phyloP scores from a whole-genome alignment of 2,797 vertebrate genomes.

The Dipus sagitta region DNA sequence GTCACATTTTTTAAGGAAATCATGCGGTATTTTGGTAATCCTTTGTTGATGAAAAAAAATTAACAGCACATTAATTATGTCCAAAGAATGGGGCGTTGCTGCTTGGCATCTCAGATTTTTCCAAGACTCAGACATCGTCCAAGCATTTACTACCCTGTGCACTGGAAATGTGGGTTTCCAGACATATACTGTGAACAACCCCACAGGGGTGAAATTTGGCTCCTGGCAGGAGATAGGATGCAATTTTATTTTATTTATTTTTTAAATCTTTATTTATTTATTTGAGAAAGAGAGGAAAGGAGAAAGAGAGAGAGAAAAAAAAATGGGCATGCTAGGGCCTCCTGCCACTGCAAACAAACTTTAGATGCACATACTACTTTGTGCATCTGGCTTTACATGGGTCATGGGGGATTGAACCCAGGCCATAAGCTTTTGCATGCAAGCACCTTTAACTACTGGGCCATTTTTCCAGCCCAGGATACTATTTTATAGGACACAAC shows the following conservation, averaged over 20 bases:
- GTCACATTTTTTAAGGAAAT: constrained; percentile 76
- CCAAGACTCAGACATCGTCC: constrained; percentile 1
- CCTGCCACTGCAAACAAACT: no score
- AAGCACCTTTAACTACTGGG: no score
- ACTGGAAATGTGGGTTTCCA: constrained; percentile 15
- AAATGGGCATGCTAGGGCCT: no score
- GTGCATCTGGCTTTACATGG: no score
- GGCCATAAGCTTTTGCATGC: no score
- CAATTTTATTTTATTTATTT: constrained; percentile 22
- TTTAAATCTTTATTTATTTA: no score
- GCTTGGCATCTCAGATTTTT: constrained; percentile 28
- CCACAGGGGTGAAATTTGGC: not conserved
- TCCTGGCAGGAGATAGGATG: not conserved
- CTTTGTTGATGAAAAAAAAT: constrained; percentile 75
- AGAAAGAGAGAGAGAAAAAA: no score
- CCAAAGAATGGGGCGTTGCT: constrained; percentile 51
- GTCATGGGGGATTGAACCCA: no score
- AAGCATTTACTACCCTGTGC: not conserved
- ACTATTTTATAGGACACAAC: constrained; percentile 59
- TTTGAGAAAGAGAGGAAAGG: no score
- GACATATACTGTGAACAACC: not conserved
- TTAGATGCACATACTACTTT: no score
- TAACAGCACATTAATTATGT: constrained; percentile 73
- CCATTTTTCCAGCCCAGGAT: no score
- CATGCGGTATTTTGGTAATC: constrained; percentile 67